Percentiles rank a stretch among this genome's conserved stretches.
Conservation (phyloP, 1,140 invertebrate species). For the Diabrotica virgifera region DNA sequence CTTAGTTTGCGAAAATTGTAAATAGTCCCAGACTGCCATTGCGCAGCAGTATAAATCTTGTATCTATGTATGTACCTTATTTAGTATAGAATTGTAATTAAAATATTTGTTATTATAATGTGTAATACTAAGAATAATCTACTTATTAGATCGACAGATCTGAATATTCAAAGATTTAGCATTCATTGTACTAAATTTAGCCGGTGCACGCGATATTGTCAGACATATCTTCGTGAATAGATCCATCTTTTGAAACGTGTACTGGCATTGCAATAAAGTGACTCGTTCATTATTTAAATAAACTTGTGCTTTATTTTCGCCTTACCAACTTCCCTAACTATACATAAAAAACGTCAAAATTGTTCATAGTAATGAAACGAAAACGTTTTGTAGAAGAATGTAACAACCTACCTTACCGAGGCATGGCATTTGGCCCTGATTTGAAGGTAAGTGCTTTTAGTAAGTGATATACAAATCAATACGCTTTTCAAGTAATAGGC, state of each 20-base stretch:
- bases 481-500: too few species aligned
- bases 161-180: slow-evolving; percentile 27
- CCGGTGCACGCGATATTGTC: slow-evolving; percentile 24
- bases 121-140: slow-evolving; percentile 36
- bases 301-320: too few species aligned
- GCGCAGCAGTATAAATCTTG: slow-evolving; percentile 45
- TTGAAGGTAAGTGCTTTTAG: too few species aligned
- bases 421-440: too few species aligned
- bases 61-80: slow-evolving; percentile 51
- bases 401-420: too few species aligned
- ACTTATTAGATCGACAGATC: slow-evolving; percentile 25
- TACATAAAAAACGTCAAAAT: too few species aligned
- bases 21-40: slow-evolving; percentile 21
- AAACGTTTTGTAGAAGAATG: too few species aligned
- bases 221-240: slow-evolving; percentile 35
- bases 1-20: slow-evolving; percentile 14
- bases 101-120: slow-evolving; percentile 45
- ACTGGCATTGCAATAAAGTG: slow-evolving; percentile 49
- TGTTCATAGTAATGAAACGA: too few species aligned
- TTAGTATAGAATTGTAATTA: slow-evolving; percentile 43
- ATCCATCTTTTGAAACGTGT: slow-evolving; percentile 37
- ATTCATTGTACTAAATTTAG: slow-evolving; percentile 31
- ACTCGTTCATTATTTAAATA: slow-evolving; percentile 47
- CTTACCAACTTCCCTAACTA: too few species aligned
- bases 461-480: too few species aligned